Conservation (phyloP, 2,113 vertebrate species). For the Falco punctatus region DNA sequence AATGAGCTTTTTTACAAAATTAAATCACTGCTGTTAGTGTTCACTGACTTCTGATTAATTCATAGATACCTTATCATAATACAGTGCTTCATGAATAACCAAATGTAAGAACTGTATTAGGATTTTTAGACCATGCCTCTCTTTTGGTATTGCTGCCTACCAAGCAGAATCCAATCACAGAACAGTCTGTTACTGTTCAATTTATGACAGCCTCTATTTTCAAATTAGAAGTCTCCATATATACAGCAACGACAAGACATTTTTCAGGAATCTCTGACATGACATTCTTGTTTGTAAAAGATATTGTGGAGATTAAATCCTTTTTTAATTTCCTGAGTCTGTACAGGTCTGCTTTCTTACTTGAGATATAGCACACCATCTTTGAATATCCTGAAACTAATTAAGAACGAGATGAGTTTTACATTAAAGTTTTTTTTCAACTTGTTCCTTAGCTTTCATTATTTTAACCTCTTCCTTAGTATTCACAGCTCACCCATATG, state of each 20-base stretch:
- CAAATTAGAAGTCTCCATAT: not conserved
- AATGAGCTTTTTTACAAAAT: not conserved
- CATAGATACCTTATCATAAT: not conserved
- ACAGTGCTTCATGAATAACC: not conserved
- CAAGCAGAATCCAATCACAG: not conserved
- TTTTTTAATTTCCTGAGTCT: slow-evolving; percentile 25
- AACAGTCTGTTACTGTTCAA: not conserved
- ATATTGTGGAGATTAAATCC: not conserved
- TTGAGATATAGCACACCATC: not conserved
- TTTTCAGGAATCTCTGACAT: not conserved
- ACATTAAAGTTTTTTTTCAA: not conserved
- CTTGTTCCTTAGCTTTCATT: not conserved
- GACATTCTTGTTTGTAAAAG: not conserved
- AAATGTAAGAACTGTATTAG: not conserved
- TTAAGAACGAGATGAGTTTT: not conserved
- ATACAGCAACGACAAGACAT: fast-evolving
- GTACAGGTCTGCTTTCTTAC: not conserved
- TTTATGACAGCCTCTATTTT: not conserved
- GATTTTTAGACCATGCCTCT: not conserved
- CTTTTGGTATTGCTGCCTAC: not conserved
- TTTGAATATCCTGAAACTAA: slow-evolving; percentile 1
- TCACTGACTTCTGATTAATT: not conserved
- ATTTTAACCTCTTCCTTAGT: not conserved
- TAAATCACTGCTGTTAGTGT: not conserved
- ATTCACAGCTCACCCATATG: not conserved